Base-by-base conservation (phyloP, 2,113 vertebrate genomes). In the Copsychus sechellarum region DNA sequence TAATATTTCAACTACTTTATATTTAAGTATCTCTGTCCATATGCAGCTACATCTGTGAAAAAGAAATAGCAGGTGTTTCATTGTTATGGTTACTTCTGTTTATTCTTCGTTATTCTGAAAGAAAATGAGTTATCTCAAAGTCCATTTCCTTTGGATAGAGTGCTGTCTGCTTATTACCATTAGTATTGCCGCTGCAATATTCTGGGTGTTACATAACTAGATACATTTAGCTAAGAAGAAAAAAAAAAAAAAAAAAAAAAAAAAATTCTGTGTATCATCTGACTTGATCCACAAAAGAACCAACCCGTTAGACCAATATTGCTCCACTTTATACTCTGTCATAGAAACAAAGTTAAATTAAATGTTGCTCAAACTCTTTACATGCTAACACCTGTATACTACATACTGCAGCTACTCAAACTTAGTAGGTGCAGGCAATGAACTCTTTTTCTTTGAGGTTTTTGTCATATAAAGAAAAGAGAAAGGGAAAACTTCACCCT, bases 21-120 rank as follows among this genome's bases (percentile, higher is more conserved):
- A 88, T 97, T 82, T 93, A 61, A 94, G 50, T 82, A 86, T 70
- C 47, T 80, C 22, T 62, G 72, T 40, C 93, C 94, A 97, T 96
- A 97, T 95, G 95, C 58, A 93, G 51, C 62, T 91, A 92, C 88
- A 97, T 96, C 94, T 97, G 91, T 96, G 93, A 92, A 92, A 72
- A 93, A 96, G 51, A 33, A 88, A 92, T 34, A 96, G 43, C 93
- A 97, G 96, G 90, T 96, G 92, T 96, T 96, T 92, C 40, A 72
- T 92, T 96, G 88, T 95, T 89, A 91, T 93, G 33, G 28, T 66
- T 88, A 89, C 88, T 97, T 96, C 95, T 97, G 93, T 95, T 97
- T 96, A 86, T 95, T 94, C 81, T 92, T 96, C 93, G 51, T 95
- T 96, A 86, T 87, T 79, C 72, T 86, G 95, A 95, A 96, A 93